Evolutionary conservation across 2,113 vertebrate species (phyloP), one percentile per base, ranked within the genome.

Genomic region (Psittacus erithacus): DNA sequence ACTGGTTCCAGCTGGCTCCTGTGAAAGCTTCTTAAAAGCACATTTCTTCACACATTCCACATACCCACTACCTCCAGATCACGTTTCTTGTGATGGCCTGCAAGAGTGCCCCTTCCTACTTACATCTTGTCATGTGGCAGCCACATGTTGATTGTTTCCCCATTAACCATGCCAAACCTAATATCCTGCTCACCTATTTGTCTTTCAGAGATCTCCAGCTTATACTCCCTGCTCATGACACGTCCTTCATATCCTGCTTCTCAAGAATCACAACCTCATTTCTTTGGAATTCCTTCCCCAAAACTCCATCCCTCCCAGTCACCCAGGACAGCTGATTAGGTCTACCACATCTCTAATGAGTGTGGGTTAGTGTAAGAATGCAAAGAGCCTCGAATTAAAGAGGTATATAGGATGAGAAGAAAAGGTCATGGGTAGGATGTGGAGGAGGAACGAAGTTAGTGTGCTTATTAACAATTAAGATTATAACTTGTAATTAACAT

Each of bases 21-120:
- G 0, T 52, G 80, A 91, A 81, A 93, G 75, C 43, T 79, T 55
- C 95, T 96, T 81, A 79, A 92, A 92, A 95, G 74, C 93, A 89
- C 67, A 84, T 95, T 96, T 97, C 84, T 95, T 96, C 95, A 96
- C 91, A 96, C 95, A 95, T 97, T 96, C 95, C 95, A 88, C 52
- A 86, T 33, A 49, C 57, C 47, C 79, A 53, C 80, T 82, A 71
- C 47, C 67, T 96, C 82, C 80, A 96, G 93, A 93, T 96, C 88
- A 86, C 29, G 76, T 96, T 96, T 96, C 95, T 93, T 71, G 73
- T 1, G 20, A 78, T 69, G 93, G 82, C 59, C 92, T 82, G 73
- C 35, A 59, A 90, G 65, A 73, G 88, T 95, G 80, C 88, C 92
- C 82, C 83, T 95, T 96, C 82, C 84, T 60, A 43, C 88, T 82